Base-by-base conservation (phyloP, 2,888 invertebrate genomes). In the Diadegma fenestrale region DNA sequence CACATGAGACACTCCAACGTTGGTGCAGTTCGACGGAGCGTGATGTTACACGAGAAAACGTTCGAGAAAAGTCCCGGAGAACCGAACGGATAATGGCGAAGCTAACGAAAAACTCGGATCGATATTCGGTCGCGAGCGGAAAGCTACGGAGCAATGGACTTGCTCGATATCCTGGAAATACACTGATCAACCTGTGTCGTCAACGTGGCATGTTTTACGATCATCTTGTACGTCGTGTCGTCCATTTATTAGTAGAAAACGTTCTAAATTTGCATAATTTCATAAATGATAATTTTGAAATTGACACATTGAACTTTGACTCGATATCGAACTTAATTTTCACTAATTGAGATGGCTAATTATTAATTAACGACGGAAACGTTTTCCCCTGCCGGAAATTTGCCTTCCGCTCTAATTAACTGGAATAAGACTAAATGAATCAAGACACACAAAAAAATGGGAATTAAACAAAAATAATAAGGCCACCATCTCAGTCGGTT, bases 51-150 rank as follows among this genome's bases (percentile, higher is more conserved):
- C 75, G 75, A 45, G 75, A 79, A 79, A 79, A 75, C 63, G 75
- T 71, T 72, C 69, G 75, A 33, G 76, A 43, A 63, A 83, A 85
- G 58, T 82, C 58, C 14, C 54, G 17, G 26, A 63, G 26, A 41
- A 33, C 1, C 37, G 30, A 64, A 26, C 58, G 48, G 33, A 79
- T 63, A 51, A 75, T 75, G 45, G 80, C 58, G 30, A 61, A 86
- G 10, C 14, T 43, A 22, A 12, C 22, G 69, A 81, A 75, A 54
- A 77, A 64, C 19, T 43, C 66, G 68, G 68, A 84, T 83, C 87
- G 89, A 45, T 88, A 71, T 81, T 86, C 88, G 17, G 87, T 88
- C 7, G 89, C 88, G 58, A 89, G 89, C 61, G 89, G 89, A 54
- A 88, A 89, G 78, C 81, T 90, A 45, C 85, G 86, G 79, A 85